Evolutionary conservation across 2,888 invertebrate species (phyloP).

Genomic region (Timandra comae): DNA sequence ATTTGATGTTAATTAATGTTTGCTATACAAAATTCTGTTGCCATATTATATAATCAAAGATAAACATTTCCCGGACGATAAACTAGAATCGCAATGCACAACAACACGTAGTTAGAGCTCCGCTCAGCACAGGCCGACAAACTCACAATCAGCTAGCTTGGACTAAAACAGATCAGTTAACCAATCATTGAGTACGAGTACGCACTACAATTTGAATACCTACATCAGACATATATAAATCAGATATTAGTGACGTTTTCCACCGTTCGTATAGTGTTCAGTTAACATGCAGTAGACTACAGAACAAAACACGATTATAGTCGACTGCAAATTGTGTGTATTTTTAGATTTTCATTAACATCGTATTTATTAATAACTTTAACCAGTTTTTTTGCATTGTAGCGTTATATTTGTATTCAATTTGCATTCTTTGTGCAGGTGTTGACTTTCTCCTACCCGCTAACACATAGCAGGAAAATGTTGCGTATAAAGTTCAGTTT

Average conservation of each 20-base stretch:
- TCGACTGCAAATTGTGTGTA: conserved; percentile 51
- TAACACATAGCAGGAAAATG: conserved; percentile 75
- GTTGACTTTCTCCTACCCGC: conserved; percentile 72
- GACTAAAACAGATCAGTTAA: conserved; percentile 69
- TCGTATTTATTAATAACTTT: conserved; percentile 55
- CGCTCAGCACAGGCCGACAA: conserved; percentile 44
- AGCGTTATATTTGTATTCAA: conserved; percentile 68
- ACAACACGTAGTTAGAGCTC: conserved; percentile 45
- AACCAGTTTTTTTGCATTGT: conserved; percentile 68
- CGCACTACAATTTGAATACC: conserved; percentile 18
- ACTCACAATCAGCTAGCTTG: conserved; percentile 63
- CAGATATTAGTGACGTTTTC: conserved; percentile 66
- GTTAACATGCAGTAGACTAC: conserved; percentile 49
- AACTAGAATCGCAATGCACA: conserved; percentile 19
- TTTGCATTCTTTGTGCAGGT: conserved; percentile 75
- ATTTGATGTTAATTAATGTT: no score
- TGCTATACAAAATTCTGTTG: no score
- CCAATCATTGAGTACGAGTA: conserved; percentile 38
- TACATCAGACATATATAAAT: conserved; percentile 22
- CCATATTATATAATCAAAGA: no score
- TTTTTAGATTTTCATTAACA: conserved; percentile 56
- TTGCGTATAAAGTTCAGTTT: conserved; percentile 59
- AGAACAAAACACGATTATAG: conserved; percentile 23
- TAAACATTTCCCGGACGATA: no score
- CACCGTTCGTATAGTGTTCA: conserved; percentile 39